Percentiles rank a stretch among this genome's conserved stretches.
These are phyloP conservation scores for Globicephala melas DNA, from an alignment of 2,113 vertebrate genomes.

Conservation along the genomic window DNA sequence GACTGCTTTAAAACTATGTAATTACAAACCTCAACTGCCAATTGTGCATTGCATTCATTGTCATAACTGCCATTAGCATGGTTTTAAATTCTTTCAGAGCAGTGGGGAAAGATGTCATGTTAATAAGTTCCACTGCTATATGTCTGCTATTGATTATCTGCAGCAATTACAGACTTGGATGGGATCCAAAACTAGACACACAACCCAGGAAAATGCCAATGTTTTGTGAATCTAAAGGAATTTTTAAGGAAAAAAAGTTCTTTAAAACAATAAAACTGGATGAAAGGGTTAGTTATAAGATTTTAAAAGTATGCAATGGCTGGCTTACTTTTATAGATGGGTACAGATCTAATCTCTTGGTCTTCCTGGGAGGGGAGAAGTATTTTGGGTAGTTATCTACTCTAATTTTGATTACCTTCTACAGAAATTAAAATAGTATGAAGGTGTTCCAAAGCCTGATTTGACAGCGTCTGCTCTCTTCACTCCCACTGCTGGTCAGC, in stretches of 20 bases:
- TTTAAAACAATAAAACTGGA: not conserved
- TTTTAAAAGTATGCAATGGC: not conserved
- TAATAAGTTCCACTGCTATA: not conserved
- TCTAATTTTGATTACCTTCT: not conserved
- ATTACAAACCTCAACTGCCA: slow-evolving; percentile 61
- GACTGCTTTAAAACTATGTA: slow-evolving; percentile 45
- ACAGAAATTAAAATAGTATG: not conserved
- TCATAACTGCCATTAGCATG: not conserved
- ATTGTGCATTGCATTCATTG: slow-evolving; percentile 14
- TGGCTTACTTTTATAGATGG: slow-evolving; percentile 4
- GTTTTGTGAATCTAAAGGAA: not conserved
- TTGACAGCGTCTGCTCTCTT: not conserved
- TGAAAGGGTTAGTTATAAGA: not conserved
- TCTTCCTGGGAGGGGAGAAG: not conserved
- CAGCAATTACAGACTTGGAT: not conserved
- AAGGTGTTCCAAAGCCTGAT: not conserved
- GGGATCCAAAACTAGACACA: not conserved
- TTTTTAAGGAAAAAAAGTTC: not conserved
- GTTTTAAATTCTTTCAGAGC: slow-evolving; percentile 41
- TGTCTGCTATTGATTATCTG: slow-evolving; percentile 23
- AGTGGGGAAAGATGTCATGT: not conserved
- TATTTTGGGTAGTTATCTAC: not conserved
- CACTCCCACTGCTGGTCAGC: not conserved
- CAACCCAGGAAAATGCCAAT: not conserved
- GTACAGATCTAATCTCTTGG: not conserved